A percentile compares a stretch with the other conserved stretches of the same genome.
phyloP scores from a whole-genome alignment of 2,113 vertebrate species.

The Colaptes auratus region DNA sequence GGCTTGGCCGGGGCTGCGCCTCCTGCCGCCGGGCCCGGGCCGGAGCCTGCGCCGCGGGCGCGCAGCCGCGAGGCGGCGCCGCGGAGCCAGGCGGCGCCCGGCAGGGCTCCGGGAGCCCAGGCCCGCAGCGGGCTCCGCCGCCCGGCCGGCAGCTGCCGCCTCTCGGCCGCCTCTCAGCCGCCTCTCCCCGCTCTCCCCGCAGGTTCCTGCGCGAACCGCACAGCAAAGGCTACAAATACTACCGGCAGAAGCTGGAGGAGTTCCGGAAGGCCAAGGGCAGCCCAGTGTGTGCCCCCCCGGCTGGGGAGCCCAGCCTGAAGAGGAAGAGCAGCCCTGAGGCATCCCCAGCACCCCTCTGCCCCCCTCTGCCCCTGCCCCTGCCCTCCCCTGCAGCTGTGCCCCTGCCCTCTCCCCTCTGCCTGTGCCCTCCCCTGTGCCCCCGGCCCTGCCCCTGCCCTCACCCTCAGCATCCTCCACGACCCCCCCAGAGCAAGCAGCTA shows the following conservation, averaged over 20 bases:
- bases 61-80: background rate
- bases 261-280: slow-evolving; percentile 76
- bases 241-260: slow-evolving; percentile 88
- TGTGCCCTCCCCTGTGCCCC: background rate
- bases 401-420: background rate
- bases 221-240: slow-evolving; percentile 86
- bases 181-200: background rate
- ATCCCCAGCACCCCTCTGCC: background rate
- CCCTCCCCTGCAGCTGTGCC: background rate
- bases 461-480: background rate
- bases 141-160: accelerated
- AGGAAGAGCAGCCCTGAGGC: slow-evolving; percentile 51
- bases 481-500: background rate
- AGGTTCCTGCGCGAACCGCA: slow-evolving; percentile 92
- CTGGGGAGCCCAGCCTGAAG: slow-evolving; percentile 28
- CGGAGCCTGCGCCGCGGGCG: background rate
- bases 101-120: background rate
- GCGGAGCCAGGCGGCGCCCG: background rate
- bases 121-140: background rate
- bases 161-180: background rate
- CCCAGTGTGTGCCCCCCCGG: background rate
- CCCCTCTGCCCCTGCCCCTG: background rate
- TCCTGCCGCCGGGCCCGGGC: background rate
- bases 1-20: background rate
- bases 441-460: background rate